phyloP scores from a whole-genome alignment of 1,140 invertebrate species.

The Nebria ingens region DNA sequence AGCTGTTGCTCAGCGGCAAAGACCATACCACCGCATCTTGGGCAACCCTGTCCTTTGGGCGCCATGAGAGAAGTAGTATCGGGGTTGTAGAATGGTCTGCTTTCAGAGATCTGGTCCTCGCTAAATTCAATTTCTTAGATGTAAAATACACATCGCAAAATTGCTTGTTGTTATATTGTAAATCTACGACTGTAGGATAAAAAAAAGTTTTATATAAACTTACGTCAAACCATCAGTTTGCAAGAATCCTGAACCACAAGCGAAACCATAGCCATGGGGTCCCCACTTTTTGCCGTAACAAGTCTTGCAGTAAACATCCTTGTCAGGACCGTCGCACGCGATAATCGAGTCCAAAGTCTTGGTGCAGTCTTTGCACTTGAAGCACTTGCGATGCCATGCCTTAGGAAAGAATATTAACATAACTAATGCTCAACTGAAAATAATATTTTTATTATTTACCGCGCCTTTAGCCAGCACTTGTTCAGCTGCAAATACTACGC shows the following conservation, averaged over 20 bases:
- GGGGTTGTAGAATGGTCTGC: conserved; percentile 66
- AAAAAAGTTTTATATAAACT: conserved; percentile 36
- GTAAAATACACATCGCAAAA: conserved; percentile 5
- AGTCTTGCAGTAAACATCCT: conserved; percentile 86
- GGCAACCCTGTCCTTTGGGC: conserved; percentile 78
- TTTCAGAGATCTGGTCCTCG: conserved; percentile 68
- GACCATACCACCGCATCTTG: conserved; percentile 83
- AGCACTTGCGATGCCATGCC: conserved; percentile 97
- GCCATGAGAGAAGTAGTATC: conserved; percentile 83
- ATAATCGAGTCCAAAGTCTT: conserved; percentile 88
- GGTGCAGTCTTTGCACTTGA: conserved; percentile 89
- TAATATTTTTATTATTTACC: conserved; percentile 19
- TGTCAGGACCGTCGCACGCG: conserved; percentile 82
- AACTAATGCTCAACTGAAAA: neutral
- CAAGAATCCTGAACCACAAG: conserved; percentile 86
- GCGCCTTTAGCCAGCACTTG: conserved; percentile 71
- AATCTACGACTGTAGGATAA: neutral
- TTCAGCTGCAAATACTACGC: conserved; percentile 83
- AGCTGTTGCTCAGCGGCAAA: conserved; percentile 91
- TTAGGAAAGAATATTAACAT: conserved; percentile 31
- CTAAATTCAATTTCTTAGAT: conserved; percentile 34
- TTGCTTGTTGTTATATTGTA: no score
- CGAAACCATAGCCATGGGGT: conserved; percentile 90
- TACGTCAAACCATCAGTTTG: conserved; percentile 79
- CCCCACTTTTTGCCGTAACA: conserved; percentile 91